Evolutionary conservation across 2,888 invertebrate genomes (phyloP), one percentile per base, ranked within the genome.

Genomic region (Bellardia bayeri): DNA sequence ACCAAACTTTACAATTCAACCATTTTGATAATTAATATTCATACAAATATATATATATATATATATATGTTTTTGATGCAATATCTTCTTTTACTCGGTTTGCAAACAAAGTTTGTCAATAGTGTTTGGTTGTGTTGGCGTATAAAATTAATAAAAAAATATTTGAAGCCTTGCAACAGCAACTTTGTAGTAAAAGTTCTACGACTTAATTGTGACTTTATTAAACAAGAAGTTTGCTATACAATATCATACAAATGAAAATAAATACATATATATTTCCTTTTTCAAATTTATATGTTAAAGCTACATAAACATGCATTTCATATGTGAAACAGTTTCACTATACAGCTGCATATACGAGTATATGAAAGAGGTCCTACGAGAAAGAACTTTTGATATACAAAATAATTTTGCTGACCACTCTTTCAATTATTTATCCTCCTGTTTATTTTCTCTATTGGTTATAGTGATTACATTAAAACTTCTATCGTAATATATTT

Each of bases 141-240:
- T 56, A 64, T 54, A 75, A 81, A 80, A 79, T 79, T 80, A 69
- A 83, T 74, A 68, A 66, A 13, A 13, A 76, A 81, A 66, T 76
- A 58, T 54, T 76, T 49, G 49, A 71, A 64, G 71, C 3, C 14
- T 78, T 72, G 33, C 51, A 64, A 49, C 30, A 54, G 54, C 79
- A 74, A n/a, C 4, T n/a, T 23, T 5, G 56, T n/a, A 49, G 37
- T 45, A 61, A 61, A 68, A 74, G 79, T 68, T 80, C 9, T 83
- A 51, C 16, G 51, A 33, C 63, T 80, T 80, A 75, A 83, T 80
- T 82, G 74, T 49, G n/a, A 82, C n/a, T 78, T 61, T 74, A 82
- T 79, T 69, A 64, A 56, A 69, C 76, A 45, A 11, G 5, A 23
- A 42, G 42, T 76, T 76, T 37, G 66, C 33, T 56, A n/a, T 58